Evolutionary conservation across 1,140 invertebrate species (phyloP), one percentile per base, ranked within the genome.

Genomic region (Brachionus angularis): DNA sequence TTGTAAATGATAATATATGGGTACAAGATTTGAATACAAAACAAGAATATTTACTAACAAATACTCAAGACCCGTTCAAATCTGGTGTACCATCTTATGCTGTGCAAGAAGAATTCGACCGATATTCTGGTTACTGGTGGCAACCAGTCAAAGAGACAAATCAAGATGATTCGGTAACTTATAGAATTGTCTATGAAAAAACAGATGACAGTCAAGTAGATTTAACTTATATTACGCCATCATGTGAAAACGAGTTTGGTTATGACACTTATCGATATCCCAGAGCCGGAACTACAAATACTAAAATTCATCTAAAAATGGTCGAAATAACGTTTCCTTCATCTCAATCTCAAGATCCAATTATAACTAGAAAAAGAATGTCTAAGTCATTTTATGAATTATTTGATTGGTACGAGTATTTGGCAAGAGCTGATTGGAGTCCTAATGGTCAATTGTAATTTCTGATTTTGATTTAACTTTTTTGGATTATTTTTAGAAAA

Each of bases 121-220:
- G 95, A 31, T 97, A 93, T 79, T 89, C 89, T 73, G 94, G 94
- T 0, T 96, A 91, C 79, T 98, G 94, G 94, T 98, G 94, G 95
- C 89, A 93, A 77, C 93, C 93, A 4, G 50, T 71, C 21, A 47
- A 31, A 18, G 61, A 46, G 47, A 33, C 31, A 52, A 27, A 42
- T 21, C 4, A 62, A 84, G 88, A 89, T 82, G 85, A 86, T 71
- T 39, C 25, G 10, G 36, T 44, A 23, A 73, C 62, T 81, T 95
- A 91, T 83, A 85, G 90, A 76, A 91, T 98, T 81, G 85, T 96
- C 14, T 96, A 93, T 78, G 94, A 98, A 83, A 92, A 96, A 82
- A 90, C 96, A 0, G 93, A 98, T 77, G 93, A 98, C 80, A 89
- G 88, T 70, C 88, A 91, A 71, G 94, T 97, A 8, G 92, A 93